Base-by-base conservation (phyloP, 2,113 vertebrate genomes). In the Phalacrocorax carbo region DNA sequence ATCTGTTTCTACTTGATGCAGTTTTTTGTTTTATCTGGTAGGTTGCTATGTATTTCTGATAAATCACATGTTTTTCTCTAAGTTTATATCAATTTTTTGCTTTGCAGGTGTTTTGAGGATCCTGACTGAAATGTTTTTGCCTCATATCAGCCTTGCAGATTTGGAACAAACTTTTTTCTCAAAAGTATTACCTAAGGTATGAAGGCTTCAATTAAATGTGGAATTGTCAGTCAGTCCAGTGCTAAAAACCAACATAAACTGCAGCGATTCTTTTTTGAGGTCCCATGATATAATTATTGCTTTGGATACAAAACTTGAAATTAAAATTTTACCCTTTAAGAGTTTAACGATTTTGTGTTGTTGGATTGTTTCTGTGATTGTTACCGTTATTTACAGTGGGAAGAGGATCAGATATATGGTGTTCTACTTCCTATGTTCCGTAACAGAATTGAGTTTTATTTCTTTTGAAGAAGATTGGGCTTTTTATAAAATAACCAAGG, bases 121-220 rank as follows among this genome's bases (percentile, higher is more conserved):
- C 86, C 98, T 99, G 75, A 98, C 98, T 64, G 98, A 99, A 87
- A 98, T 98, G 98, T 99, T 99, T 98, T 98, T 99, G 79, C 99
- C 99, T 36, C 99, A 99, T 82, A 98, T 99, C 72, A 97, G 94
- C 91, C 91, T 99, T 27, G 84, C 97, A 94, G 98, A 99, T 46
- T 60, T 99, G 85, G 99, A 99, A 91, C 93, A 97, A 34, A 97
- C 96, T 29, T 99, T 99, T 93, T 99, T 99, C 94, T 99, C 99
- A 25, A 98, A 99, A 98, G 97, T 99, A 57, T 94, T 99, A 64
- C 99, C 99, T 78, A 99, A 99, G 99, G 99, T 99, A 88, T 62
- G 85, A 72, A 13, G 34, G 14, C 26, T 78, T 61, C 22, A 55
- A 8, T 78, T 69, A 42, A 38, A 17, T 44, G 19, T 62, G 25